Conservation (phyloP, 2,888 invertebrate species). For the Hypomecis punctinalis region DNA sequence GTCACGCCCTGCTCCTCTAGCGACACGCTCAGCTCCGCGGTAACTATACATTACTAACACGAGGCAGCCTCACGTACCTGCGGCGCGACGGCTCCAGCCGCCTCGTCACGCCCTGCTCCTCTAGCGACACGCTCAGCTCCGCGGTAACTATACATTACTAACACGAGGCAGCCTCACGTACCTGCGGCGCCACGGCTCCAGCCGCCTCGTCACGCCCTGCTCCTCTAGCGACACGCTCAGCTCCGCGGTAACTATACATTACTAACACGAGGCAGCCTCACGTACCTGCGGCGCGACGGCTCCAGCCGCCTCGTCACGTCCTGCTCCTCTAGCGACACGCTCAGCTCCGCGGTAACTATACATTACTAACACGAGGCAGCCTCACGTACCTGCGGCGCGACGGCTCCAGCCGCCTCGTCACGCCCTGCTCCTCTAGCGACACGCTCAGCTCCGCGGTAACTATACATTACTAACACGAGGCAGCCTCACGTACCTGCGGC, state of each 20-base stretch:
- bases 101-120: slow-evolving; percentile 84
- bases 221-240: slow-evolving; percentile 82
- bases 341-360: slow-evolving; percentile 71
- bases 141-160: slow-evolving; percentile 56
- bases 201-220: slow-evolving; percentile 85
- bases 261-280: slow-evolving; percentile 86
- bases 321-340: slow-evolving; percentile 81
- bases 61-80: slow-evolving; percentile 88
- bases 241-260: slow-evolving; percentile 62
- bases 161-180: slow-evolving; percentile 88
- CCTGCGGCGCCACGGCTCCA: slow-evolving; percentile 90
- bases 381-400: slow-evolving; percentile 91
- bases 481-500: slow-evolving; percentile 88
- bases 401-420: slow-evolving; percentile 88
- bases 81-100: slow-evolving; percentile 90
- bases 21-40: slow-evolving; percentile 79
- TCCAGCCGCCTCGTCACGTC: slow-evolving; percentile 87
- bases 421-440: slow-evolving; percentile 83
- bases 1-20: slow-evolving; percentile 84
- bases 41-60: slow-evolving; percentile 63
- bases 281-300: slow-evolving; percentile 90
- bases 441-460: slow-evolving; percentile 78
- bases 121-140: slow-evolving; percentile 81
- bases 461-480: slow-evolving; percentile 70
- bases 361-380: slow-evolving; percentile 76